A percentile compares a stretch with the other conserved stretches of the same genome.
phyloP scores from a whole-genome alignment of 2,888 invertebrate genomes.

The Ferdinandea cuprea region DNA sequence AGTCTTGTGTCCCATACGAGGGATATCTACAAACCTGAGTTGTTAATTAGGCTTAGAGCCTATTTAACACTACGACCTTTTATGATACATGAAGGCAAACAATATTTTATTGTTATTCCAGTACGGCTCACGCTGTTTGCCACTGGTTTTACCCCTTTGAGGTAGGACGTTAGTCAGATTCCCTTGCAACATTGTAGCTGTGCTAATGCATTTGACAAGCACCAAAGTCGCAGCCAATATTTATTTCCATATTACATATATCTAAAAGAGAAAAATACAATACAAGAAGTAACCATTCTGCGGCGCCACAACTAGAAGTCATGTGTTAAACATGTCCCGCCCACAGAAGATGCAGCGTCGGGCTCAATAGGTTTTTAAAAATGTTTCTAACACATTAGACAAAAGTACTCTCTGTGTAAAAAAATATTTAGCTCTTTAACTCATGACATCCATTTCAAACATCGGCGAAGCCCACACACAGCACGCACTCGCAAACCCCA shows the following conservation, averaged over 20 bases:
- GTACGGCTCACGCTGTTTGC: conserved; percentile 4
- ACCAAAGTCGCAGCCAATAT: conserved; percentile 35
- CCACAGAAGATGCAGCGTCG: background rate
- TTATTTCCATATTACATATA: conserved; percentile 29
- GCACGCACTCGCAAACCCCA: background rate
- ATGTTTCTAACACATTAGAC: conserved; percentile 19
- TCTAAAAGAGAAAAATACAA: conserved; percentile 1
- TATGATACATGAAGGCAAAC: conserved; percentile 41
- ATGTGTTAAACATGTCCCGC: conserved; percentile 11
- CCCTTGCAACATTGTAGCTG: conserved; percentile 63
- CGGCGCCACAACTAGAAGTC: conserved; percentile 38
- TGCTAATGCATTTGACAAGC: conserved; percentile 58
- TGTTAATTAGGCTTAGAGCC: conserved; percentile 56
- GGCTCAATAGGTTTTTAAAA: background rate
- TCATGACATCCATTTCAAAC: conserved; percentile 50
- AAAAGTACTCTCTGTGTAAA: conserved; percentile 9
- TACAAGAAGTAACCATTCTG: background rate
- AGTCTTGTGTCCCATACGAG: background rate
- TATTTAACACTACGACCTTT: conserved; percentile 48
- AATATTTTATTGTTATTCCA: conserved; percentile 16
- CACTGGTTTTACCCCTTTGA: conserved; percentile 58
- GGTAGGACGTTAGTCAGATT: background rate
- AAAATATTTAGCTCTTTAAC: conserved; percentile 35
- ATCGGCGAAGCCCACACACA: background rate
- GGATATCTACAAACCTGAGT: conserved; percentile 34